A percentile compares a stretch with the other conserved stretches of the same genome.
Conservation (phyloP, 2,113 vertebrate species). For the Emydocephalus ijimae region DNA sequence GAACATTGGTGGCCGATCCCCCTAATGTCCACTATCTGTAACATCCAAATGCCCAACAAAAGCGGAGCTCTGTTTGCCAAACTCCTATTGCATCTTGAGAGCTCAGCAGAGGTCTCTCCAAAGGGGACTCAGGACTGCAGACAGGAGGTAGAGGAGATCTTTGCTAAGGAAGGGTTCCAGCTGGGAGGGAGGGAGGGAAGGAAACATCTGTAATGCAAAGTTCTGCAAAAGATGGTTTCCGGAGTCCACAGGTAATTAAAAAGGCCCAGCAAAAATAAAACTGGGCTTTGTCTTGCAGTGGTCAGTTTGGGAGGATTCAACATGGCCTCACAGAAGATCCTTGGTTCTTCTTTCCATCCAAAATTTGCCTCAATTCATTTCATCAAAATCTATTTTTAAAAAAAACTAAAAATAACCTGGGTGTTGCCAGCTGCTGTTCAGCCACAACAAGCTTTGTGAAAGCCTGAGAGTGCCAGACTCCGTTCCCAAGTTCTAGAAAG, state of each 20-base stretch:
- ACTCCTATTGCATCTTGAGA: background rate
- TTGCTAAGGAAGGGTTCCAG: background rate
- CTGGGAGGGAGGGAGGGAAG: background rate
- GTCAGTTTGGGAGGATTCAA: conserved; percentile 16
- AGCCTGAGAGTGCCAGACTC: background rate
- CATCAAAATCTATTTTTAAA: conserved; percentile 59
- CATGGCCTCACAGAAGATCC: background rate
- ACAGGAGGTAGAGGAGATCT: rapidly evolving
- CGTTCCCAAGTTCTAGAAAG: background rate
- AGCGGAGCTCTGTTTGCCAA: background rate
- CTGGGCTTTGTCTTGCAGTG: conserved; percentile 9
- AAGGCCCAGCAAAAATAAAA: conserved; percentile 27
- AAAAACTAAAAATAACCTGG: conserved; percentile 60
- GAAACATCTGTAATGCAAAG: background rate
- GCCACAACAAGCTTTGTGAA: conserved; percentile 41
- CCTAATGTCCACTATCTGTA: background rate
- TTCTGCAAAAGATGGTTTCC: background rate
- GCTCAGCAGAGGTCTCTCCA: background rate
- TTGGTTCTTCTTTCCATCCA: conserved; percentile 50
- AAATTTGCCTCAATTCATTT: conserved; percentile 49
- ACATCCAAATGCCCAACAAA: background rate
- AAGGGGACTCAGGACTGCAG: background rate
- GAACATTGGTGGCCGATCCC: background rate
- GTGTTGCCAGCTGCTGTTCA: conserved; percentile 46
- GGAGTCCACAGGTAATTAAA: background rate